Conservation (phyloP, 2,797 vertebrate genomes). For the Enteromius treurensis region DNA sequence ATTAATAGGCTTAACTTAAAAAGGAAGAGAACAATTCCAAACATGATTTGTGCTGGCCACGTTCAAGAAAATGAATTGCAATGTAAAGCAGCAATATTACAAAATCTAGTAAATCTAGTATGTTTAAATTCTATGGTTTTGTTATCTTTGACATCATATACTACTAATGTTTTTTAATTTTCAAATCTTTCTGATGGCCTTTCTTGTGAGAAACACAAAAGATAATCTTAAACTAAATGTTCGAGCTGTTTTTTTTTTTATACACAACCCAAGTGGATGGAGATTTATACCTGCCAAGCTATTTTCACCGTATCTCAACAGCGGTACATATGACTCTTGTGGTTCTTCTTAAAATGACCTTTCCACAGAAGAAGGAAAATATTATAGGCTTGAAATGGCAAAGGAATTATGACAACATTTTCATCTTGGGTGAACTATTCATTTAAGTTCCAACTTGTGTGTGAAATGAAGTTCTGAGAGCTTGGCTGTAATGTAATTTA, state of each 20-base stretch:
- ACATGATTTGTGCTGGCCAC: neutral
- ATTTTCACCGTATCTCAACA: neutral
- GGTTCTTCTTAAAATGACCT: neutral
- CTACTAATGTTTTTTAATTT: too few species aligned
- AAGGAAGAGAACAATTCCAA: neutral
- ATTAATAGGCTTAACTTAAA: neutral
- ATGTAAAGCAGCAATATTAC: neutral
- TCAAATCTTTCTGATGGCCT: neutral
- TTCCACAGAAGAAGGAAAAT: neutral
- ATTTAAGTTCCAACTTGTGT: neutral
- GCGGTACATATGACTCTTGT: neutral
- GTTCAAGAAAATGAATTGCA: neutral
- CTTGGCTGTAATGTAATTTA: constrained; percentile 21
- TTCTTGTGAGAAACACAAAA: neutral
- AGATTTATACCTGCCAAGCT: neutral
- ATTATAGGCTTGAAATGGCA: neutral
- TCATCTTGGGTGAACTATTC: neutral
- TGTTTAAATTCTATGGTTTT: too few species aligned
- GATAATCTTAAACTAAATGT: neutral
- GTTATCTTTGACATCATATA: neutral
- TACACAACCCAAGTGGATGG: neutral
- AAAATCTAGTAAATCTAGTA: neutral
- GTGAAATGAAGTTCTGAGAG: constrained; percentile 18
- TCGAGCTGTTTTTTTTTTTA: neutral
- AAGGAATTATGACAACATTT: constrained; percentile 3